Evolutionary conservation across 2,113 vertebrate species (phyloP).

Genomic region (Chascanopsetta lugubris): DNA sequence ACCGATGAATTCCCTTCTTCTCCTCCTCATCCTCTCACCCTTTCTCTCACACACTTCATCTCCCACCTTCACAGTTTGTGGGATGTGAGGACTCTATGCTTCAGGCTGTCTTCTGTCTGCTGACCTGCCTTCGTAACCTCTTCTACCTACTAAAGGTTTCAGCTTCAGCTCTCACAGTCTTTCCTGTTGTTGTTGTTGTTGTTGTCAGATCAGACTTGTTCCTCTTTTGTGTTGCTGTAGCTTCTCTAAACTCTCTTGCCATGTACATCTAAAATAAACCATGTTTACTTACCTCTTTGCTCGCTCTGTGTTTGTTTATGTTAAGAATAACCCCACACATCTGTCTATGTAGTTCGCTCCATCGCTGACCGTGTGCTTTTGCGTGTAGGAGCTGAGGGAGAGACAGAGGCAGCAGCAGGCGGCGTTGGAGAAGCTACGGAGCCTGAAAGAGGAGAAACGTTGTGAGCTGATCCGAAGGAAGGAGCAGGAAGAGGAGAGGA

Average conservation of each 20-base stretch:
- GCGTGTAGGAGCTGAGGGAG: slow-evolving; percentile 93
- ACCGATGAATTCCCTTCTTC: background rate
- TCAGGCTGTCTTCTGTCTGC: slow-evolving; percentile 94
- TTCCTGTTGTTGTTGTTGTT: background rate
- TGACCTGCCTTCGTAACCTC: slow-evolving; percentile 97
- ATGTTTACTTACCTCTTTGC: background rate
- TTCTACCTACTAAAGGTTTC: slow-evolving; percentile 99
- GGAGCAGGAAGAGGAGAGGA: slow-evolving; percentile 83
- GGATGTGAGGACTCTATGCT: slow-evolving; percentile 92
- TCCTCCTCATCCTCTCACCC: background rate
- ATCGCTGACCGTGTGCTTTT: too few relatives aligned
- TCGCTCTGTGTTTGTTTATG: slow-evolving; percentile 4
- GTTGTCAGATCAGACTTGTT: background rate
- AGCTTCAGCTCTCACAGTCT: slow-evolving; percentile 76
- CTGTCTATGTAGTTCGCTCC: background rate
- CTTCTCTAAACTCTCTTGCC: background rate
- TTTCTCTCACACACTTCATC: slow-evolving; percentile 76
- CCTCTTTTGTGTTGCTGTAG: background rate
- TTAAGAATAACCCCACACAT: too few relatives aligned
- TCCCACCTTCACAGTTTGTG: slow-evolving; percentile 85
- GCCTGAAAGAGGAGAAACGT: slow-evolving; percentile 88
- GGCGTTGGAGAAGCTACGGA: slow-evolving; percentile 89
- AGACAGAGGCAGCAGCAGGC: slow-evolving; percentile 89
- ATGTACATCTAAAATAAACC: background rate
- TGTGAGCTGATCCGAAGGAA: slow-evolving; percentile 85